These are phyloP conservation scores for Chelonoidis abingdonii DNA, from an alignment of 2,113 vertebrate genomes.

Conservation along the genomic window DNA sequence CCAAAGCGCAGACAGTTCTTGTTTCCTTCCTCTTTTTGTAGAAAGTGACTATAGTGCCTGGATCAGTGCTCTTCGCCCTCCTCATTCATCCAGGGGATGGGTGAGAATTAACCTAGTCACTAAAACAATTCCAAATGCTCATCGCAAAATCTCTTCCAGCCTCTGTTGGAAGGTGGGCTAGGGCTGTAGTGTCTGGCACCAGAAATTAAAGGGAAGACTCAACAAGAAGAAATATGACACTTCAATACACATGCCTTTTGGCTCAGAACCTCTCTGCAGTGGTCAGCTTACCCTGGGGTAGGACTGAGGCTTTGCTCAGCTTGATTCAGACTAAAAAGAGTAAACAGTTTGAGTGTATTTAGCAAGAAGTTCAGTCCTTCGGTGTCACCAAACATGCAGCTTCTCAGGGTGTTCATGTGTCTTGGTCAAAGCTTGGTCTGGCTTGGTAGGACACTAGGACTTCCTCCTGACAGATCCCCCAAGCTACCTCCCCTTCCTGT, in stretches of 20 bases:
- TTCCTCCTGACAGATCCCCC: neutral
- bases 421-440: neutral
- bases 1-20: neutral
- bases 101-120: neutral
- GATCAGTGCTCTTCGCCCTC: neutral
- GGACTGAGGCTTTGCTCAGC: neutral
- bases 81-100: neutral
- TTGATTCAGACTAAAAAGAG: neutral
- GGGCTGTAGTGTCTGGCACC: neutral
- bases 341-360: neutral
- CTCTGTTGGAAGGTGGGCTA: neutral
- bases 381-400: neutral
- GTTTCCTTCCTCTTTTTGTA: neutral
- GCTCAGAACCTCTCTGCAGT: neutral
- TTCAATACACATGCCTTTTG: neutral
- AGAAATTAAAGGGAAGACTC: fast-evolving
- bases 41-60: neutral
- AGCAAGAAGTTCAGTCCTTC: fast-evolving
- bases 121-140: neutral
- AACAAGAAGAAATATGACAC: neutral
- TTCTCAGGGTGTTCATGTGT: neutral
- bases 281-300: neutral
- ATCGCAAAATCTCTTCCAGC: neutral
- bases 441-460: neutral
- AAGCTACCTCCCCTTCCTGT: neutral